phyloP scores from a whole-genome alignment of 2,797 vertebrate genomes.

The Dendrocincla tyrannina region DNA sequence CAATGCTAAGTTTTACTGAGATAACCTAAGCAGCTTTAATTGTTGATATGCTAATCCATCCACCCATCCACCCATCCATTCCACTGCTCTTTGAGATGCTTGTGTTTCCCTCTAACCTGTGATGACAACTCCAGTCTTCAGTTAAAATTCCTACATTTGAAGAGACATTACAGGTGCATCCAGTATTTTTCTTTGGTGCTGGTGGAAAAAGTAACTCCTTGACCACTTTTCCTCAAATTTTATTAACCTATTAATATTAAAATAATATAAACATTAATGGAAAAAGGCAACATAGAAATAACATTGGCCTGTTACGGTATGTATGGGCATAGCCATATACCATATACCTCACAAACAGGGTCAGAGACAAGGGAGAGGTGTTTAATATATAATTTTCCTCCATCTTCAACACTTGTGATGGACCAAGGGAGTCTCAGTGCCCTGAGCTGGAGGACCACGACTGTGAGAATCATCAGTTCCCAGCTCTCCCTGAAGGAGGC shows the following conservation, averaged over 20 bases:
- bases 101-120: neutral
- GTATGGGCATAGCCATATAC: too few relatives aligned
- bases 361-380: neutral
- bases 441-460: neutral
- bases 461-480: neutral
- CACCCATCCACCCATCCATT: neutral
- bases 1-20: neutral
- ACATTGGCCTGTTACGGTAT: neutral
- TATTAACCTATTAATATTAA: neutral
- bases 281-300: neutral
- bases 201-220: neutral
- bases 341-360: neutral
- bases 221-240: neutral
- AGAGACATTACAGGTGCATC: neutral
- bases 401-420: accelerated
- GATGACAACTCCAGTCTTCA: neutral
- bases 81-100: neutral
- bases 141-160: neutral
- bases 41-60: neutral
- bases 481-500: neutral
- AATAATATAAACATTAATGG: neutral
- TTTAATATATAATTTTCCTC: neutral
- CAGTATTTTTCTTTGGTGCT: neutral
- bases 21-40: neutral
- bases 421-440: neutral